A percentile compares a stretch with the other conserved stretches of the same genome.
Evolutionary conservation across 1,140 invertebrate genomes (phyloP).

Genomic region (Microplitis demolitor): DNA sequence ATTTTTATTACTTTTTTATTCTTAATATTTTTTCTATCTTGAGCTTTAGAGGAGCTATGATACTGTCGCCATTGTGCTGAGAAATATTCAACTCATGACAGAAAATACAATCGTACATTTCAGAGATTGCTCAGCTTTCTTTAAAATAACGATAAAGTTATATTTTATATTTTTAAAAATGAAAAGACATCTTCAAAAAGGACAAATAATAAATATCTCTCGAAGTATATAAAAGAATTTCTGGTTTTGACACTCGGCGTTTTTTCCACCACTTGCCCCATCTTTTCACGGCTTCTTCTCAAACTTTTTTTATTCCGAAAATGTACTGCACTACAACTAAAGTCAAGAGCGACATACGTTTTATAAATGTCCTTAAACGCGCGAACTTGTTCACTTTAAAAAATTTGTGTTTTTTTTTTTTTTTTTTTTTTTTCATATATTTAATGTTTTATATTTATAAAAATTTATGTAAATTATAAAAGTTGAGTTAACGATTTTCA

Average conservation of each 20-base stretch:
- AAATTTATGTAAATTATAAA: too few relatives aligned
- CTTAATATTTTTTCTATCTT: not conserved
- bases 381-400: too few relatives aligned
- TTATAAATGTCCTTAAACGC: not conserved
- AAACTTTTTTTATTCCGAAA: not conserved
- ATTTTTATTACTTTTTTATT: not conserved
- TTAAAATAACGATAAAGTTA: too few relatives aligned
- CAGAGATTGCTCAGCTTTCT: not conserved
- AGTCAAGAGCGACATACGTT: not conserved
- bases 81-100: not conserved
- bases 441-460: too few relatives aligned
- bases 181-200: too few relatives aligned
- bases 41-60: not conserved
- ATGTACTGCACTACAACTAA: not conserved
- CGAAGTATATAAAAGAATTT: not conserved
- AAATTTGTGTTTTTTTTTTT: too few relatives aligned
- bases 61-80: not conserved
- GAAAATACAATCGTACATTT: not conserved
- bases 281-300: not conserved
- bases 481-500: too few relatives aligned
- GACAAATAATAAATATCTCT: not conserved
- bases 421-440: too few relatives aligned
- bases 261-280: not conserved
- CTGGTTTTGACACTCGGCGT: not conserved
- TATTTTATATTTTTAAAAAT: too few relatives aligned